These are phyloP conservation scores for Crax fasciolata DNA, from an alignment of 2,797 vertebrate species.

Conservation along the genomic window DNA sequence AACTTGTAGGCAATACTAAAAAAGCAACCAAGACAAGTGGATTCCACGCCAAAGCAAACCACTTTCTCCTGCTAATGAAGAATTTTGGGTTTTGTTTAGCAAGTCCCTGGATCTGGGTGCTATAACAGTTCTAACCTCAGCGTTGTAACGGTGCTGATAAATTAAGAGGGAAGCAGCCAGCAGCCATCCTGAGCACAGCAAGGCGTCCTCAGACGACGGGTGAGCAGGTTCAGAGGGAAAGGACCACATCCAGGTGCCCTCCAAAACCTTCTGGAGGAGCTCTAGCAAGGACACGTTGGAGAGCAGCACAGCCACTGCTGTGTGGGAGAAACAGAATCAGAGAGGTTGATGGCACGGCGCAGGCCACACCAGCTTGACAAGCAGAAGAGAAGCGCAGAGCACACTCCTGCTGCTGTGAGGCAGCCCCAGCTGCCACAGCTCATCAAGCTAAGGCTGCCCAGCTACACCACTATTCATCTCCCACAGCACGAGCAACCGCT, in stretches of 20 bases:
- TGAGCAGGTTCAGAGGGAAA: slow-evolving; percentile 56
- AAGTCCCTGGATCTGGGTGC: neutral
- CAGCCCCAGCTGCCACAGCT: neutral
- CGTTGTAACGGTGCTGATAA: slow-evolving; percentile 86
- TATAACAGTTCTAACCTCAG: slow-evolving; percentile 86
- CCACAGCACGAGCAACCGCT: neutral
- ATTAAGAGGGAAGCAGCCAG: slow-evolving; percentile 89
- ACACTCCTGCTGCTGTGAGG: neutral
- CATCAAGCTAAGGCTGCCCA: neutral
- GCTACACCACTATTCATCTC: neutral
- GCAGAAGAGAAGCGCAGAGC: neutral
- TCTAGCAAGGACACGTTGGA: slow-evolving; percentile 89
- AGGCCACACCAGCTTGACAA: slow-evolving; percentile 25
- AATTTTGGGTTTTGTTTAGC: neutral
- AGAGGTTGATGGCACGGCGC: neutral
- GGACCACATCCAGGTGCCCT: slow-evolving; percentile 75
- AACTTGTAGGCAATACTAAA: neutral
- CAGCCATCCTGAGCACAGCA: slow-evolving; percentile 90
- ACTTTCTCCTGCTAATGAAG: neutral
- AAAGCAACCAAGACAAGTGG: neutral
- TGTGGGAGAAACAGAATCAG: neutral
- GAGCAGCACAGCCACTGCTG: slow-evolving; percentile 92
- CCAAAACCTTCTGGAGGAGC: slow-evolving; percentile 89
- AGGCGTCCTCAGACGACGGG: slow-evolving; percentile 65
- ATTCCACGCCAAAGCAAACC: neutral